Percentiles rank a stretch among this genome's conserved stretches.
phyloP scores from a whole-genome alignment of 2,888 invertebrate genomes.

The Graphium colonna region DNA sequence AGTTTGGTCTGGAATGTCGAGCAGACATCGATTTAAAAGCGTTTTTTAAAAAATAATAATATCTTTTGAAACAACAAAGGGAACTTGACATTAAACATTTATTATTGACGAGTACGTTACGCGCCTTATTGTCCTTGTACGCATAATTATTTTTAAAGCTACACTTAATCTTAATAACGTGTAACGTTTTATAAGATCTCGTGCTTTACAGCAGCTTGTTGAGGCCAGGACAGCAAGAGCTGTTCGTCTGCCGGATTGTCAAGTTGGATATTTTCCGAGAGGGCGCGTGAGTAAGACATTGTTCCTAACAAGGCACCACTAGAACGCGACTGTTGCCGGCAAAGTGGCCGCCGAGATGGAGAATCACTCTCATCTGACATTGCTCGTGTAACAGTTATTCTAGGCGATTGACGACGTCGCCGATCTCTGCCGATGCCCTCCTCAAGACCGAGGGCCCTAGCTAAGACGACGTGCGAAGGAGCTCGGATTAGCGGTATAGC shows the following conservation, averaged over 20 bases:
- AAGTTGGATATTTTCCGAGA: constrained; percentile 50
- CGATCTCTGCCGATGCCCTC: constrained; percentile 54
- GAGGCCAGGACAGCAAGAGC: constrained; percentile 79
- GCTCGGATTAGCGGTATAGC: constrained; percentile 75
- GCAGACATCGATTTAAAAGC: constrained; percentile 55
- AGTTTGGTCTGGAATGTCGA: constrained; percentile 59
- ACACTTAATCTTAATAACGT: constrained; percentile 32
- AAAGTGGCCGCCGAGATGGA: constrained; percentile 70
- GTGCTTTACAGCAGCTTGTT: constrained; percentile 46
- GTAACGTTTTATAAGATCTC: constrained; percentile 71
- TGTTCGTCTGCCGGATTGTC: constrained; percentile 69
- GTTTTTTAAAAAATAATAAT: constrained; percentile 51
- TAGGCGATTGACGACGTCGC: constrained; percentile 80
- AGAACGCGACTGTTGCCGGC: constrained; percentile 71
- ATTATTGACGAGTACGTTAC: too few relatives aligned
- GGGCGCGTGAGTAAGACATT: constrained; percentile 69
- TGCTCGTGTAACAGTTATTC: constrained; percentile 86
- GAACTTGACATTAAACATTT: constrained; percentile 56
- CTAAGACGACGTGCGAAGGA: constrained; percentile 81
- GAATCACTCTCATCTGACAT: constrained; percentile 86
- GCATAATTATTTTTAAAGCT: constrained; percentile 22
- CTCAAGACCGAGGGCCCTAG: constrained; percentile 80
- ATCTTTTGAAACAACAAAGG: constrained; percentile 53
- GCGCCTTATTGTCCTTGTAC: constrained; percentile 54
- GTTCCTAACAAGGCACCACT: constrained; percentile 71